Percentiles rank a stretch among this genome's conserved stretches.
These are phyloP conservation scores for Yponomeuta plumbellus DNA, from an alignment of 2,888 invertebrate species.

Conservation along the genomic window DNA sequence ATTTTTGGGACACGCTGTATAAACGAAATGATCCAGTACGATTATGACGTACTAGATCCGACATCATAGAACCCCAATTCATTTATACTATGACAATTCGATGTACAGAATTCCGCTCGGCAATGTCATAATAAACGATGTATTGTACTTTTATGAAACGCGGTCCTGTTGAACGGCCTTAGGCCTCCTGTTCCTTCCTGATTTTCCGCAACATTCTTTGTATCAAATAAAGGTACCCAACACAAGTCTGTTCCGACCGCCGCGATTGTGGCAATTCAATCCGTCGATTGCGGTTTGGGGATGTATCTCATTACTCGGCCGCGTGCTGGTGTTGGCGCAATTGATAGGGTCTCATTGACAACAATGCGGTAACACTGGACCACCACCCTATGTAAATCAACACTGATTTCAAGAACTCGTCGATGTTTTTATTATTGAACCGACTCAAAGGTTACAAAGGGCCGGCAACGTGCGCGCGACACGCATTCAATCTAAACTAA, in stretches of 20 bases:
- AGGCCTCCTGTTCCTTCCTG: too few relatives aligned
- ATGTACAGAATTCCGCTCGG: too few relatives aligned
- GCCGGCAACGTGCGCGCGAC: too few relatives aligned
- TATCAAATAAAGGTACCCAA: neutral
- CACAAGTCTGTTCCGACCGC: neutral
- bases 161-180: too few relatives aligned
- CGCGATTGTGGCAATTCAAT: conserved; percentile 8
- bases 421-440: neutral
- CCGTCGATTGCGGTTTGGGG: conserved; percentile 19
- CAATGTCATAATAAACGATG: too few relatives aligned
- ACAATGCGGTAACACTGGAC: neutral
- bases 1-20: too few relatives aligned
- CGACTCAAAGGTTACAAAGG: too few relatives aligned
- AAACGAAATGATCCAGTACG: too few relatives aligned
- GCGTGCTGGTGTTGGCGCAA: neutral
- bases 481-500: too few relatives aligned
- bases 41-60: too few relatives aligned
- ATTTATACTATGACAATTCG: neutral
- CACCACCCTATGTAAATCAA: neutral
- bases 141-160: neutral
- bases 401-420: neutral
- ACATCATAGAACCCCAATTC: too few relatives aligned
- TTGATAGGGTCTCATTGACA: neutral
- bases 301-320: conserved; percentile 19
- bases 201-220: neutral